Conservation (phyloP, 2,797 vertebrate species). For the Tragelaphus eurycerus region DNA sequence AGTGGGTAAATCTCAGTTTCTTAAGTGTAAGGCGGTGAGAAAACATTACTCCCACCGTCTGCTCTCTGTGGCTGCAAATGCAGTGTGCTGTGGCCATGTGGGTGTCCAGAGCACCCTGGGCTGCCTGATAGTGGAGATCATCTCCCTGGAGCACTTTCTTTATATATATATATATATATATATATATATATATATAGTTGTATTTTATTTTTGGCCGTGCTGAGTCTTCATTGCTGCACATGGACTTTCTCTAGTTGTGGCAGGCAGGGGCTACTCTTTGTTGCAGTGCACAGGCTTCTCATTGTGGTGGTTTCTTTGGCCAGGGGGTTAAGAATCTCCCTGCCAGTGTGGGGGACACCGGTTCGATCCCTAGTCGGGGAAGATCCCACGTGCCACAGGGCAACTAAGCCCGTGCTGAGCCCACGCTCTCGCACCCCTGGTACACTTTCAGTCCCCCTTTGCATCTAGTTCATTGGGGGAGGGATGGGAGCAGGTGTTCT, state of each 20-base stretch:
- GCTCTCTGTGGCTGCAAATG: background rate
- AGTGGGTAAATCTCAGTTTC: background rate
- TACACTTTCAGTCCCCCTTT: background rate
- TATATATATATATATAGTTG: background rate
- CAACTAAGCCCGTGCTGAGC: background rate
- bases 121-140: background rate
- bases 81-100: background rate
- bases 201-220: background rate
- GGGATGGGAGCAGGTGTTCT: background rate
- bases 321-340: background rate
- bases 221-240: background rate
- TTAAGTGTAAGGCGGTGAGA: background rate
- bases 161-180: background rate
- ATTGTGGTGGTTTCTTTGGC: background rate
- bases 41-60: background rate
- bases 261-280: background rate
- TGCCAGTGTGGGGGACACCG: background rate
- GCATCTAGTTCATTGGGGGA: background rate
- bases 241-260: background rate
- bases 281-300: background rate
- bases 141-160: background rate
- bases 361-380: background rate
- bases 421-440: accelerated
- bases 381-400: background rate
- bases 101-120: background rate